phyloP scores from a whole-genome alignment of 2,888 invertebrate genomes.

The Phania funesta region DNA sequence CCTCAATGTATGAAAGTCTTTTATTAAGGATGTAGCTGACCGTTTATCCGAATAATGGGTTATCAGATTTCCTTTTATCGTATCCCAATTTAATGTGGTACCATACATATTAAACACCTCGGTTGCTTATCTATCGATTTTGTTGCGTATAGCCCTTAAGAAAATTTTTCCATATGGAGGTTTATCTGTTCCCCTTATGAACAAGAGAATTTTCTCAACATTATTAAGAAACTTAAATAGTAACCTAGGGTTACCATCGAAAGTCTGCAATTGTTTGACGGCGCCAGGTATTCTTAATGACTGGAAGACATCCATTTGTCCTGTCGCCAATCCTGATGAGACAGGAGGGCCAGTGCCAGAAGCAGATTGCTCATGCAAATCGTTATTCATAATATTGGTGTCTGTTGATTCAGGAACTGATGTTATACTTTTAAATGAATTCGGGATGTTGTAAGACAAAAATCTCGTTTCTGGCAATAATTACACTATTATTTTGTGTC shows the following conservation, averaged over 20 bases:
- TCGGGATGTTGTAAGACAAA: too few species aligned
- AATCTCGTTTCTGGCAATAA: too few species aligned
- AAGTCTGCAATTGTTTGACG: not conserved
- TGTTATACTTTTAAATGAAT: too few species aligned
- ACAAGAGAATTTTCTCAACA: not conserved
- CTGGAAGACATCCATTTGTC: not conserved
- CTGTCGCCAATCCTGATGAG: not conserved
- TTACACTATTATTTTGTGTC: too few species aligned
- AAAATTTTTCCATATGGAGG: conserved; percentile 38
- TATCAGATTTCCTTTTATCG: conserved; percentile 64
- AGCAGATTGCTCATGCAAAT: too few species aligned
- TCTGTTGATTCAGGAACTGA: too few species aligned
- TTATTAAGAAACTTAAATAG: not conserved
- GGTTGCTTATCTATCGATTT: conserved; percentile 54
- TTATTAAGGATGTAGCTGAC: conserved; percentile 3
- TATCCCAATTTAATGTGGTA: conserved; percentile 35
- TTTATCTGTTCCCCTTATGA: not conserved
- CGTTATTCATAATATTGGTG: too few species aligned
- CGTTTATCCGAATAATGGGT: too few species aligned
- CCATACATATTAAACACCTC: conserved; percentile 54
- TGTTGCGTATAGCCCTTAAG: conserved; percentile 55
- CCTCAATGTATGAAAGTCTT: conserved; percentile 58
- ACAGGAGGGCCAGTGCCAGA: not conserved
- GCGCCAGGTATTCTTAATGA: not conserved
- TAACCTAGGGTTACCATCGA: not conserved